A percentile compares a stretch with the other conserved stretches of the same genome.
Conservation (phyloP, 2,797 vertebrate genomes). For the Emydoidea blandingii region DNA sequence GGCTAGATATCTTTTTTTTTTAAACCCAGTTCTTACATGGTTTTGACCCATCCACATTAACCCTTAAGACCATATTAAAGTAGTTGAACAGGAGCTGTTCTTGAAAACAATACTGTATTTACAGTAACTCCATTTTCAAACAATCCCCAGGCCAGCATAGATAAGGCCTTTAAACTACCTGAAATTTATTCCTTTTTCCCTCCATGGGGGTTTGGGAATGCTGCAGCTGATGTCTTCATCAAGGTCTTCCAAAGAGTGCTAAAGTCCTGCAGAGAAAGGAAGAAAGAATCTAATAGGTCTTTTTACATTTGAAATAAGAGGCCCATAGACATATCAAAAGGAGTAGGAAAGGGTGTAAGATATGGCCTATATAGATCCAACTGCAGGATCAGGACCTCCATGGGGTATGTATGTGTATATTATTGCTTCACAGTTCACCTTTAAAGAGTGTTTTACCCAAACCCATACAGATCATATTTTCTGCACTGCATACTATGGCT, state of each 20-base stretch:
- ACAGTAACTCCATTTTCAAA: background rate
- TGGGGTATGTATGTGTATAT: background rate
- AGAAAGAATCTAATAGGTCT: background rate
- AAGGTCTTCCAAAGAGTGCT: background rate
- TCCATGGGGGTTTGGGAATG: background rate
- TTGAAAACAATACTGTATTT: background rate
- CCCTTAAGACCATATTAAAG: background rate
- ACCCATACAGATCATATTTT: background rate
- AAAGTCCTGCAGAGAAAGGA: background rate
- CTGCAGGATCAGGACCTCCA: background rate
- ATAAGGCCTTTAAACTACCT: background rate
- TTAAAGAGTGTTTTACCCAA: background rate
- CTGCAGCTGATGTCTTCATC: background rate
- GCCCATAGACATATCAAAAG: background rate
- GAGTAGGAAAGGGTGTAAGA: background rate
- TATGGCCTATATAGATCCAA: background rate
- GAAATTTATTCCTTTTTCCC: background rate
- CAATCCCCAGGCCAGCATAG: background rate
- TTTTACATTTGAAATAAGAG: background rate
- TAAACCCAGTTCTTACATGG: background rate
- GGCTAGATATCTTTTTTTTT: background rate
- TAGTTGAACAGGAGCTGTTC: background rate
- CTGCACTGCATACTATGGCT: background rate
- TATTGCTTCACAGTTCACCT: background rate
- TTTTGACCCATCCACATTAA: background rate